Evolutionary conservation across 92 coral and sea anemone genomes (phyloP).

Genomic region (Umimayanthus chanpuru): DNA sequence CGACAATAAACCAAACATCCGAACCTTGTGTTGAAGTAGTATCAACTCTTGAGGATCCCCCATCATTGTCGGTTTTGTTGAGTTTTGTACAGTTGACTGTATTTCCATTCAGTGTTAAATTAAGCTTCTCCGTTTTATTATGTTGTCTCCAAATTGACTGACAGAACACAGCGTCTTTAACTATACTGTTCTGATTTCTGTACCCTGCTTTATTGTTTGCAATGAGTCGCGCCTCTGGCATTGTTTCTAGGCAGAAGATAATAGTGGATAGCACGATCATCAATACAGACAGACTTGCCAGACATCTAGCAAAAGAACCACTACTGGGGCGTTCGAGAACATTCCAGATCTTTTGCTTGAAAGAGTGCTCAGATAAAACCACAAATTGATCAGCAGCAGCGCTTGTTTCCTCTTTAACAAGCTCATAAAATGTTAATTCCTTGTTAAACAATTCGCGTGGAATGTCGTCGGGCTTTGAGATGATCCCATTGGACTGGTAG

Average conservation of each 20-base stretch:
- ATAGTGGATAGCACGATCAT: slow-evolving; percentile 76
- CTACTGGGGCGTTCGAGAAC: slow-evolving; percentile 69
- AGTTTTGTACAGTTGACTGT: background rate
- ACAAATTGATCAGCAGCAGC: background rate
- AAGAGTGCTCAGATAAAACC: background rate
- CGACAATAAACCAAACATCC: slow-evolving; percentile 71
- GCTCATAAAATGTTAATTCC: slow-evolving; percentile 78
- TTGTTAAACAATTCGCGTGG: slow-evolving; percentile 75
- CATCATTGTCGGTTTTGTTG: background rate
- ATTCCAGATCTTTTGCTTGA: slow-evolving; percentile 61
- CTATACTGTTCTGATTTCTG: background rate
- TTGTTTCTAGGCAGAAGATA: slow-evolving; percentile 85
- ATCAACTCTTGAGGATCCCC: background rate
- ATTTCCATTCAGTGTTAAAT: background rate
- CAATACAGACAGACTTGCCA: slow-evolving; percentile 63
- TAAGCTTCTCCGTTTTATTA: background rate
- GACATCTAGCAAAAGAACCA: slow-evolving; percentile 49
- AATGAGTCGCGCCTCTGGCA: slow-evolving; percentile 40
- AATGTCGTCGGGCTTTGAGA: slow-evolving; percentile 80
- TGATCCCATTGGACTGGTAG: slow-evolving; percentile 92
- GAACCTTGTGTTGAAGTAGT: background rate
- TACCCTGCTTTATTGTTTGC: background rate
- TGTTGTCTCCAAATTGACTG: too few species aligned
- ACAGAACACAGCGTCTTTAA: background rate
- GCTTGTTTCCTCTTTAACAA: slow-evolving; percentile 32